These are phyloP conservation scores for Halocaridina rubra DNA, from an alignment of 2,888 invertebrate genomes.

Conservation along the genomic window DNA sequence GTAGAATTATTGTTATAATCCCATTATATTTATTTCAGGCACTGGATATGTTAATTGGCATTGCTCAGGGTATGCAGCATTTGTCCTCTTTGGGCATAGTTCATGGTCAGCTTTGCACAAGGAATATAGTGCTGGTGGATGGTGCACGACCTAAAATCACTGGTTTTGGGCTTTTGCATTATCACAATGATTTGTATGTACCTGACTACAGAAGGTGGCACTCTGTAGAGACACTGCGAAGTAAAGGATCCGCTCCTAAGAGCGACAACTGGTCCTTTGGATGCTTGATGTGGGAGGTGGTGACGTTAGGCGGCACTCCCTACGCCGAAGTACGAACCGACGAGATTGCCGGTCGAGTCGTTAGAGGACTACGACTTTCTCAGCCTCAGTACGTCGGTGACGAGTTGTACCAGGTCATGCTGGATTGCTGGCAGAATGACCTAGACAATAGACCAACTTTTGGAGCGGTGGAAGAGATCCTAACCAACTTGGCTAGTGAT, in stretches of 20 bases:
- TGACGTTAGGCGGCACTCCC: slow-evolving; percentile 83
- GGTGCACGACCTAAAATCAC: slow-evolving; percentile 79
- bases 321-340: slow-evolving; percentile 78
- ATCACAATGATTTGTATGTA: slow-evolving; percentile 69
- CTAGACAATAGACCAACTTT: slow-evolving; percentile 83
- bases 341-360: slow-evolving; percentile 77
- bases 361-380: slow-evolving; percentile 78
- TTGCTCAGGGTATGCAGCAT: slow-evolving; percentile 81
- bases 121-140: slow-evolving; percentile 78
- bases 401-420: slow-evolving; percentile 83
- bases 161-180: slow-evolving; percentile 81
- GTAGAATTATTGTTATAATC: no score
- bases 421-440: slow-evolving; percentile 87
- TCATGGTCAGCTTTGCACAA: slow-evolving; percentile 80
- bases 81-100: slow-evolving; percentile 67
- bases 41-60: slow-evolving; percentile 76
- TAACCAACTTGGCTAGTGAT: slow-evolving; percentile 47
- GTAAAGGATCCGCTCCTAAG: slow-evolving; percentile 76
- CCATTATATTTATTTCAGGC: slow-evolving; percentile 67
- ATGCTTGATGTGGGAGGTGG: slow-evolving; percentile 84
- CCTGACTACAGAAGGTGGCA: slow-evolving; percentile 84
- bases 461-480: slow-evolving; percentile 72
- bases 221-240: slow-evolving; percentile 80
- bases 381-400: slow-evolving; percentile 82
- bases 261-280: slow-evolving; percentile 89